Base-by-base conservation (phyloP, 2,888 invertebrate genomes). In the Lacanobia oleracea region DNA sequence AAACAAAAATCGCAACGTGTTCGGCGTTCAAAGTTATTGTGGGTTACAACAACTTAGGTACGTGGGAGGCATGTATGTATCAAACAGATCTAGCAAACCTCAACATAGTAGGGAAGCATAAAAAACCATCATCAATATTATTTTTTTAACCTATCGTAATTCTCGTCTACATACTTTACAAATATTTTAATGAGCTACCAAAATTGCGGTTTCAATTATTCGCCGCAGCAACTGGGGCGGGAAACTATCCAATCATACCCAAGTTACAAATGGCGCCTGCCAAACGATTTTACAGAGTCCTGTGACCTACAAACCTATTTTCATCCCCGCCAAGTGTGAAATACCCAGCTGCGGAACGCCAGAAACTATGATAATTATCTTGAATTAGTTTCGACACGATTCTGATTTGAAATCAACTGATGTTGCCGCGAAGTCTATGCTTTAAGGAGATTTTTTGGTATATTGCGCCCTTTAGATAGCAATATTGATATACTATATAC, bases 251-350 rank as follows among this genome's bases (percentile, higher is more conserved):
- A 82, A 83, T 80, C 68, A 67, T 66, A 79, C n/a, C 33, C 2
- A 3, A 54, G 59, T 62, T 69, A 79, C 65, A 82, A 66, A 82
- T 66, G 66, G 79, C 54, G 79, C 7, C 59, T 53, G 54, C 54
- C 67, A 66, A 81, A 78, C 82, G 82, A 72, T 78, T 72, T 72
- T 37, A 76, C 64, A 54, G 54, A 72, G 86, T 90, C 90, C 94
- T 94, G 87, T 90, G 94, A 93, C 94, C 94, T 84, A 93, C 76
- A 92, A 92, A 94, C 93, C 93, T 77, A 89, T 80, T 92, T 93
- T n/a, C 57, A 53, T 72, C 54, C 67, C 61, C 68, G 67, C 63
- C 16, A 62, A 78, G 78, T 73, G 76, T 69, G 69, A 73, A 72
- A 65, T 73, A 33, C 71, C 60, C 79, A 73, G 70, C 59, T 76